Evolutionary conservation across 2,113 vertebrate species (phyloP).

Genomic region (Acanthisitta chloris): DNA sequence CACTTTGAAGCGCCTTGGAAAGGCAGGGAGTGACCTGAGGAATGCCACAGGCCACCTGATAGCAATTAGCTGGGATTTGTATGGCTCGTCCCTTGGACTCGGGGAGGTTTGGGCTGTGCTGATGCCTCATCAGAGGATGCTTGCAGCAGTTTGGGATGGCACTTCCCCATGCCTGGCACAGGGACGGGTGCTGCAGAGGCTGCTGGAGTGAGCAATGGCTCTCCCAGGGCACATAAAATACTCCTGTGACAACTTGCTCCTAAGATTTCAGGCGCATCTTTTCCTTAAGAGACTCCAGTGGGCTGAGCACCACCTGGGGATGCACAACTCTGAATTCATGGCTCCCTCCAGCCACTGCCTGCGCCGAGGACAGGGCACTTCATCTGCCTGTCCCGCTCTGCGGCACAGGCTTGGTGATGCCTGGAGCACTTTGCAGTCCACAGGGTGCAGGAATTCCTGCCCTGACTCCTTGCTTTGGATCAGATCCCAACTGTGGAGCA

Average conservation of each 20-base stretch:
- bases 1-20: neutral
- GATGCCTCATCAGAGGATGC: conserved; percentile 29
- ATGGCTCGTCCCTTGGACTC: neutral
- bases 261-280: neutral
- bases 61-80: conserved; percentile 10
- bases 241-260: neutral
- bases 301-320: conserved; percentile 12
- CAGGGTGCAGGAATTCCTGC: neutral
- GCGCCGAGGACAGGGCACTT: neutral
- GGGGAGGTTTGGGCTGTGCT: neutral
- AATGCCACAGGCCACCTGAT: neutral
- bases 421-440: neutral
- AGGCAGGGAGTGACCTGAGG: neutral
- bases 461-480: neutral
- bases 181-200: neutral
- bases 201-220: conserved; percentile 61
- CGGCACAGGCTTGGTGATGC: rapidly evolving
- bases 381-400: neutral
- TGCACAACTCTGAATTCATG: neutral
- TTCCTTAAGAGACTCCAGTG: neutral
- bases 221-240: conserved; percentile 66
- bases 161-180: neutral
- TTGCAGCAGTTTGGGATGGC: conserved; percentile 10
- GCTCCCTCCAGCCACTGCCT: neutral
- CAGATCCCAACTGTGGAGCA: neutral